Evolutionary conservation across 2,888 invertebrate species (phyloP).

Genomic region (Crocallis elinguaria): DNA sequence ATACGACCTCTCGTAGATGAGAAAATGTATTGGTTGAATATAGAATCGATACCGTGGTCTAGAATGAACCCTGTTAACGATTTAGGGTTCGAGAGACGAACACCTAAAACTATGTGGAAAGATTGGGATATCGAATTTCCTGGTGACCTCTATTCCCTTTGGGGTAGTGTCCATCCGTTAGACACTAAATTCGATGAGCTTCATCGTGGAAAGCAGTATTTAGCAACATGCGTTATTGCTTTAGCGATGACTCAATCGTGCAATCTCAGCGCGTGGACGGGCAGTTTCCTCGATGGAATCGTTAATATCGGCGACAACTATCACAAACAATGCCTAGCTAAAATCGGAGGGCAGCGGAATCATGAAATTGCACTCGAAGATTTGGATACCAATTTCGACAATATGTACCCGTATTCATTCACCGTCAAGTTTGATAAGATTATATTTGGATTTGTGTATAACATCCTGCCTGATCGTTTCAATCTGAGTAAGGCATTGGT

Average conservation of each 20-base stretch:
- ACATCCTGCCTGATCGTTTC: constrained; percentile 81
- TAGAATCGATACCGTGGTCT: constrained; percentile 73
- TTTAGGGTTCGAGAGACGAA: constrained; percentile 63
- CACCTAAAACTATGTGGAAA: constrained; percentile 82
- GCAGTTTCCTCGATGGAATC: constrained; percentile 86
- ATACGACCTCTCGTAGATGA: constrained; percentile 67
- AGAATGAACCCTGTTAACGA: constrained; percentile 67
- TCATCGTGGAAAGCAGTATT: constrained; percentile 86
- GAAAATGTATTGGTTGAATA: constrained; percentile 79
- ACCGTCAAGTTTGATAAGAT: constrained; percentile 82
- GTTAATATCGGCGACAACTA: constrained; percentile 85
- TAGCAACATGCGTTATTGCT: constrained; percentile 85
- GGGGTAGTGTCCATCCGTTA: constrained; percentile 87
- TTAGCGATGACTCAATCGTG: constrained; percentile 85
- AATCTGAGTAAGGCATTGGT: constrained; percentile 86
- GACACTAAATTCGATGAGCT: constrained; percentile 81
- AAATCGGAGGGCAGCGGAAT: constrained; percentile 72
- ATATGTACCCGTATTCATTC: constrained; percentile 85
- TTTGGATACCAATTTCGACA: constrained; percentile 78
- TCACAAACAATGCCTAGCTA: constrained; percentile 76
- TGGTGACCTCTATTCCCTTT: constrained; percentile 87
- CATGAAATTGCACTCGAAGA: constrained; percentile 85
- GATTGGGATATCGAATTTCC: constrained; percentile 89
- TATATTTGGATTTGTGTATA: constrained; percentile 86
- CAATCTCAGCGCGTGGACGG: constrained; percentile 86